Evolutionary conservation across 30 jellyfish, hydroid and myxozoan species (phyloP).

Genomic region (Hydractinia symbiolongicarpus): DNA sequence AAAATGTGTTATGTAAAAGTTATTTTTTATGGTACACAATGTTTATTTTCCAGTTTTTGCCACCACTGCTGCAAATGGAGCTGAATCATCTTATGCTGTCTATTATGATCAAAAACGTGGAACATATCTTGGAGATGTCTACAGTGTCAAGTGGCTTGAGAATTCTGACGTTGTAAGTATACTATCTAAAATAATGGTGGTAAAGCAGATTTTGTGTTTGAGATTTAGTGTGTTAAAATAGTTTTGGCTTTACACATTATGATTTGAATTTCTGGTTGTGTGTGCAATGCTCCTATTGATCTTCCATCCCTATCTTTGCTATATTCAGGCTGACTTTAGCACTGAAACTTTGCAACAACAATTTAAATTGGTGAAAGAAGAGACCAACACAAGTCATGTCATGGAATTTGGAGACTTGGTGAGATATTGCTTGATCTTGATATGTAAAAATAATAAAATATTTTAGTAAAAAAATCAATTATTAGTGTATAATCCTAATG

Average conservation of each 20-base stretch:
- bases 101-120: conserved; percentile 65
- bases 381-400: conserved; percentile 81
- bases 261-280: neutral
- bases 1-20: neutral
- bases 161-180: conserved; percentile 76
- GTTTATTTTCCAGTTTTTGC: conserved; percentile 65
- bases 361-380: conserved; percentile 56
- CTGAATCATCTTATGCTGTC: conserved; percentile 90
- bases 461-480: too few relatives aligned
- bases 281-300: neutral
- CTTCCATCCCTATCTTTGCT: neutral
- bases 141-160: conserved; percentile 96
- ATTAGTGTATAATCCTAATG: too few relatives aligned
- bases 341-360: conserved; percentile 70
- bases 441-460: too few relatives aligned
- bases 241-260: neutral
- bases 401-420: conserved; percentile 91
- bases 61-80: conserved; percentile 91
- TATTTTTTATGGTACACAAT: neutral
- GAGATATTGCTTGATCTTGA: neutral
- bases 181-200: neutral
- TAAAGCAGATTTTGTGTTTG: neutral
- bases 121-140: conserved; percentile 94
- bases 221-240: neutral
- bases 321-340: conserved; percentile 47